Evolutionary conservation across 2,888 invertebrate genomes (phyloP).

Genomic region (Micoletzkya japonica): DNA sequence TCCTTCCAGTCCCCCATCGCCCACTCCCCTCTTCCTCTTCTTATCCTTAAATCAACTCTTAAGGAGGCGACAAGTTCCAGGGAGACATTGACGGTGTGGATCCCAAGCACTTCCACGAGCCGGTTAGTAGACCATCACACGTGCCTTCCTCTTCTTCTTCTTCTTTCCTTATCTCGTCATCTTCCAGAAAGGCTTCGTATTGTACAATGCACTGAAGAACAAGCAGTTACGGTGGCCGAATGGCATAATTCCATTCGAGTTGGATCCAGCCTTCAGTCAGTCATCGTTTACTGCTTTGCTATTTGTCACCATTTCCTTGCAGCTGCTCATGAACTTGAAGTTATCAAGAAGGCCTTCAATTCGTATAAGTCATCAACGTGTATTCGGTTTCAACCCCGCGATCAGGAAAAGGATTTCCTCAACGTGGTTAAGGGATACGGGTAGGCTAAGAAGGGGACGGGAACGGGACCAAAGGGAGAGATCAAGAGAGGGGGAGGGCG

Average conservation of each 20-base stretch:
- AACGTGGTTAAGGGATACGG: conserved; percentile 62
- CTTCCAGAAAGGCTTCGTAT: conserved; percentile 48
- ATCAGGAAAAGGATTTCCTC: conserved; percentile 63
- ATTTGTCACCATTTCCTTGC: not conserved
- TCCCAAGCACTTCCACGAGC: conserved; percentile 40
- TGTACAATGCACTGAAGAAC: conserved; percentile 60
- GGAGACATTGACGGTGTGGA: conserved; percentile 63
- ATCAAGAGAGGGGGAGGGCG: too few species aligned
- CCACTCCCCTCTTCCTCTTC: not conserved
- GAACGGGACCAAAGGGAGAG: too few species aligned
- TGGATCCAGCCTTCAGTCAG: conserved; percentile 62
- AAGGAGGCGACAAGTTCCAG: conserved; percentile 53
- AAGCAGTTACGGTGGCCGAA: conserved; percentile 57
- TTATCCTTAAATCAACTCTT: not conserved
- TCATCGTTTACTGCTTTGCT: conserved; percentile 30
- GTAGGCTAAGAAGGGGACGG: conserved; percentile 40
- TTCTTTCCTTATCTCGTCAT: not conserved
- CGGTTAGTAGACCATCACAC: conserved; percentile 36
- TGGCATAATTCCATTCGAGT: conserved; percentile 57
- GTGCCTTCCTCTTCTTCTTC: conserved; percentile 2
- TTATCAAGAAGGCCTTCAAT: conserved; percentile 57
- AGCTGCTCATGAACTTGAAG: conserved; percentile 53
- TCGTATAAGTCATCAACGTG: conserved; percentile 63
- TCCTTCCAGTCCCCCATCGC: not conserved
- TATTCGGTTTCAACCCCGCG: conserved; percentile 63